Evolutionary conservation across 92 coral and sea anemone species (phyloP).

Genomic region (Epizoanthus stellaris): DNA sequence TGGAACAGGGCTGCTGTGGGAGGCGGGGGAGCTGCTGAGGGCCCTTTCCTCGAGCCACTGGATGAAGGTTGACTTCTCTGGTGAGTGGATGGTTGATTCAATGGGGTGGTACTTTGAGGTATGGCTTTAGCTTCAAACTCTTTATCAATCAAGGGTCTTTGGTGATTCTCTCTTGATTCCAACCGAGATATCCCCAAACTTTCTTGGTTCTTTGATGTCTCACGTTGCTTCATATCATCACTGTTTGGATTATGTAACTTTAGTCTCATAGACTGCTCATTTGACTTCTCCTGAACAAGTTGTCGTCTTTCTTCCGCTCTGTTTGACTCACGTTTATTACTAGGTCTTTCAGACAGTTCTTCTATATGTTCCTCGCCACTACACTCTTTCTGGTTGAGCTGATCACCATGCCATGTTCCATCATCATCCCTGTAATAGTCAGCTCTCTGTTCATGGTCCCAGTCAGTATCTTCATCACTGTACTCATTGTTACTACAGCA

Average conservation of each 20-base stretch:
- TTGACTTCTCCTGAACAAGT: background rate
- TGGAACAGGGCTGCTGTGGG: slow-evolving; percentile 82
- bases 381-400: background rate
- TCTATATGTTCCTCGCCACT: background rate
- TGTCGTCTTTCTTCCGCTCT: background rate
- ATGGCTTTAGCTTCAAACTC: background rate
- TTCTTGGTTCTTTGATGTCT: background rate
- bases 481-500: background rate
- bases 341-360: background rate
- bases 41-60: background rate
- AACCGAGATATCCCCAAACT: background rate
- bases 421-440: slow-evolving; percentile 4
- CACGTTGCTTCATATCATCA: background rate
- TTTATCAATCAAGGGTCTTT: background rate
- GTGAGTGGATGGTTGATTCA: slow-evolving; percentile 1
- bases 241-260: background rate
- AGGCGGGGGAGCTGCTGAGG: slow-evolving; percentile 83
- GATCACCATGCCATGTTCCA: background rate
- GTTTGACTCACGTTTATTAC: background rate
- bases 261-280: background rate
- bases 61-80: background rate
- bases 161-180: background rate
- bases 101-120: background rate
- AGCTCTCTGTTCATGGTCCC: slow-evolving; percentile 3
- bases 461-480: background rate